Percentiles rank a stretch among this genome's conserved stretches.
These are phyloP conservation scores for Nemurella pictetii DNA, from an alignment of 2,888 invertebrate species.

Conservation along the genomic window DNA sequence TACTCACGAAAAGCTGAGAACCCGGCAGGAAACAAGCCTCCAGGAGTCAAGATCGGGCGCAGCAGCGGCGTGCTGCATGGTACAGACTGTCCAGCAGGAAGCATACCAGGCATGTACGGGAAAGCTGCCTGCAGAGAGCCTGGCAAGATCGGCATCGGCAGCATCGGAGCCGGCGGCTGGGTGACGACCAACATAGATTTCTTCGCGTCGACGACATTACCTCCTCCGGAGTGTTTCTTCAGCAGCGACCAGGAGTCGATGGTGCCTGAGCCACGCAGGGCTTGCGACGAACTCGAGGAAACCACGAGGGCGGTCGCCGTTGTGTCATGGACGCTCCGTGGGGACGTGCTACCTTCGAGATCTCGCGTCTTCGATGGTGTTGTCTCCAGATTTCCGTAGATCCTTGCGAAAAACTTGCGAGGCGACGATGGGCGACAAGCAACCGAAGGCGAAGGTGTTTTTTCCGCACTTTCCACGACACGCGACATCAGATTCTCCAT, in stretches of 20 bases:
- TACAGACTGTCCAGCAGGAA: neutral
- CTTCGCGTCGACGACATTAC: neutral
- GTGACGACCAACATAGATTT: neutral
- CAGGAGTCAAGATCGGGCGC: constrained; percentile 51
- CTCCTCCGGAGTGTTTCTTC: neutral
- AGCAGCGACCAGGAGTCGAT: neutral
- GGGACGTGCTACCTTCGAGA: neutral
- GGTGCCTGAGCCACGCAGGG: neutral
- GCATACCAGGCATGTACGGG: constrained; percentile 28
- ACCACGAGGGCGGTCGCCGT: constrained; percentile 51
- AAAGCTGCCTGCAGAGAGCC: constrained; percentile 14
- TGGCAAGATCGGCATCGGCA: constrained; percentile 23
- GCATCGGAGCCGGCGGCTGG: constrained; percentile 1
- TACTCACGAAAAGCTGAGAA: constrained; percentile 62
- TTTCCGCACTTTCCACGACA: neutral
- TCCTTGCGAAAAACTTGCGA: constrained; percentile 75
- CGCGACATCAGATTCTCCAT: neutral
- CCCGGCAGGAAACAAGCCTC: constrained; percentile 63
- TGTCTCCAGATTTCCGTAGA: constrained; percentile 75
- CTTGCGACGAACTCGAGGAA: constrained; percentile 48
- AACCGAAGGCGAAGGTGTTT: neutral
- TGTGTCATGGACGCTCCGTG: neutral
- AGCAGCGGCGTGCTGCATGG: neutral
- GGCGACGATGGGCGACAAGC: constrained; percentile 69
- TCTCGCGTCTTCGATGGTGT: neutral